Base-by-base conservation (phyloP, 2,797 vertebrate genomes). In the Tenualosa thibaudeaui region DNA sequence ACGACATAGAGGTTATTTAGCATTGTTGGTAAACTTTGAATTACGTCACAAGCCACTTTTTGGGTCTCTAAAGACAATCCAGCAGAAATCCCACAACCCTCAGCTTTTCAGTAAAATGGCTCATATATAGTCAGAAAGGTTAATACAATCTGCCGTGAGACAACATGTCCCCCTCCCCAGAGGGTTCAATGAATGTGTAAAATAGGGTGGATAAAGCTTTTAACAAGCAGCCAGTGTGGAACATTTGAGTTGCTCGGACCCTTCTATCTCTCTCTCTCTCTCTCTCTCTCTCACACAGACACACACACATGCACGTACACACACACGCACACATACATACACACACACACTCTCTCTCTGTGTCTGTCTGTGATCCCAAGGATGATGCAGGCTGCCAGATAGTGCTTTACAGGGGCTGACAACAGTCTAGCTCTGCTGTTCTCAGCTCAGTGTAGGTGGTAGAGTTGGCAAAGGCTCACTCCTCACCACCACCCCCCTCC, bases 21-120 rank as follows among this genome's bases (percentile, higher is more conserved):
- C 71, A 8, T 43, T 78, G 71, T 78, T 78, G 71, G 71, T 78
- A 78, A 43, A 78, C 71, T 46, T 78, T 78, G 37, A 43, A 3
- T 40, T 17, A 22, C 17, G 54, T 22, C 17, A 40, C 13, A 5
- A 37, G 68, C 68, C 31, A 19, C 31, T 78, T 78, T 22, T 78
- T 46, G 19, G 43, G 40, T 46, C 37, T 22, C 58, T 24, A 62
- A 62, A 62, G 58, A 9, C 71, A 26, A 43, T 17, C 71, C 71
- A 78, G 37, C 17, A 6, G 17, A n/a, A 78, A 78, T 46, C 17
- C 1, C 6, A 78, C 12, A 75, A 19, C 71, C 50, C 50, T 51
- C 50, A 51, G 31, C 31, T 40, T 71, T 71, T 40, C 13, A 17
- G 26, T 37, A 2, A 12, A 17, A 31, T 13, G 31, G 31, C 37